Base-by-base conservation (phyloP, 1,140 invertebrate genomes). In the Papilio polyxenes region DNA sequence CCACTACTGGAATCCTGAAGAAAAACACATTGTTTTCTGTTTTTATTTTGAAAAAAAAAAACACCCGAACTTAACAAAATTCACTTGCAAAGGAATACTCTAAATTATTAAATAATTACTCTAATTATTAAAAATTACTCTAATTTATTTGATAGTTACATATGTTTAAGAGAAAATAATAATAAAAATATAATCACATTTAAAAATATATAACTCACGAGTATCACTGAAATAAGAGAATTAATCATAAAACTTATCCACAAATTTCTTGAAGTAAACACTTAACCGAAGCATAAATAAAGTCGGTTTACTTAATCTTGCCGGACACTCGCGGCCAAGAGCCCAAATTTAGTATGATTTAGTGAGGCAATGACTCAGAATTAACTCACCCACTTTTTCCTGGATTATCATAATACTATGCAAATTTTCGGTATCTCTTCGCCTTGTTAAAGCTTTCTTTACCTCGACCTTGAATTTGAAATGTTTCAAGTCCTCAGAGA, bases 291-390 rank as follows among this genome's bases (percentile, higher is more conserved):
- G 62, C 74, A 83, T 83, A 83, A 83, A 83, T 83, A 79, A 83
- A 75, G 78, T 76, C 65, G 72, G 72, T 69, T 83, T 69, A 74
- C 80, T 77, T 83, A 83, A 83, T 83, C 78, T 83, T 51, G 48
- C 72, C 78, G 72, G 80, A 77, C 82, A 83, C 82, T 69, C 78
- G 82, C 48, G 76, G 59, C 72, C 56, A 53, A 53, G 74, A 48
- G 72, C 53, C 79, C 72, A 81, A 83, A 76, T 81, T 83, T 83
- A 83, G 69, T 83, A 83, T 83, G 82, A 83, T 83, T 83, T 81
- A 83, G 78, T 81, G 74, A 69, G 23, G 78, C 79, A 83, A 83
- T 83, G 80, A 83, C 31, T 83, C 82, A 83, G 82, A 65, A 79
- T 83, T 83, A 76, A 69, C 65, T 69, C 65, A 10, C 65, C 23